Base-by-base conservation (phyloP, 2,797 vertebrate genomes). In the Onychomys leucogaster region DNA sequence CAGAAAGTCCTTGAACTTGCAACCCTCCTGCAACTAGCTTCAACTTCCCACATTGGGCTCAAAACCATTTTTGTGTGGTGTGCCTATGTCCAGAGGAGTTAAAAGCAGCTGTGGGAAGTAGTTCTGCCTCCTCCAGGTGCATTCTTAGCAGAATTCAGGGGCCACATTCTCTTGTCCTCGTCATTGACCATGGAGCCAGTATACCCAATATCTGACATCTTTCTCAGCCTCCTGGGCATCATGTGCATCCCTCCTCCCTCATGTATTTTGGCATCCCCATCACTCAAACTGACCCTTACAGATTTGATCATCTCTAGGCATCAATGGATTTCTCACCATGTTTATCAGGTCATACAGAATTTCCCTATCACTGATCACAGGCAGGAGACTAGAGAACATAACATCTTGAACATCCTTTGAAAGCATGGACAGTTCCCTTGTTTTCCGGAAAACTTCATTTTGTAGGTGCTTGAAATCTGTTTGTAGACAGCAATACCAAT, bases 201-300 rank as follows among this genome's bases (percentile, higher is more conserved):
- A 6, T 77, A 2, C 32, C 16, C 23, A 27, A 21, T 2, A 49
- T 13, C 32, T 21, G 67, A 73, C n/a, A 73, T 41, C 37, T 6
- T 55, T 21, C 43, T 41, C 59, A 63, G 7, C 3, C 34, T 55
- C 59, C 25, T 59, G 25, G 14, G 11, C 1, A 27, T 23, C 12
- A 19, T 12, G 6, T 9, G 27, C 4, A 6, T 49, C 11, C 23
- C 17, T 63, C 57, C n/a, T 89, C 23, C n/a, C 49, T 43, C 1
- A 0, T 19, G 0, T 1, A 16, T 6, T 32, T 81, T 55, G 12
- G 34, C 9, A 21, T 5, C 16, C 2, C 0, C 1, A 2, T 43
- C 8, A 59, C 61, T 37, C 25, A 75, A 69, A 10, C 43, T 3
- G 6, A 2, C 34, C 1, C 0, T 49, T 23, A 12, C 9, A 25